Evolutionary conservation across 2,888 invertebrate genomes (phyloP).

Genomic region (Geotrupes spiniger): DNA sequence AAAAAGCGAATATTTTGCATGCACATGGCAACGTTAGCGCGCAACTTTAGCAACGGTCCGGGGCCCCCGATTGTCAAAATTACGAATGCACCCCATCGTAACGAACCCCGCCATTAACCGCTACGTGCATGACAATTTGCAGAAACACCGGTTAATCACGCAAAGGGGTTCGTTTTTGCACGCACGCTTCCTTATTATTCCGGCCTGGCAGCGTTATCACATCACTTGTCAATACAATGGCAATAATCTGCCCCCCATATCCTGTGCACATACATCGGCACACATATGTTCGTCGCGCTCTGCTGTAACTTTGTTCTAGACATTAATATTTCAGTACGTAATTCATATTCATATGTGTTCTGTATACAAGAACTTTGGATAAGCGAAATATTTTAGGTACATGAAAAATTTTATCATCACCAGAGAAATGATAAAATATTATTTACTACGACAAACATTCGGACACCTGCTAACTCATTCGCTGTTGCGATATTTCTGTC

Average conservation of each 20-base stretch:
- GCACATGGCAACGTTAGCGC: background rate
- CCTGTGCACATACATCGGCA: slow-evolving; percentile 5
- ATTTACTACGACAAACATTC: too few species aligned
- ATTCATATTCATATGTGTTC: too few species aligned
- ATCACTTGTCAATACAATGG: slow-evolving; percentile 25
- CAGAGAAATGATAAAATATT: too few species aligned
- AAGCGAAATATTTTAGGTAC: too few species aligned
- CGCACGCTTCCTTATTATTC: slow-evolving; percentile 17
- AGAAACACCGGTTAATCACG: slow-evolving; percentile 31
- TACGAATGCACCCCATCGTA: slow-evolving; percentile 28
- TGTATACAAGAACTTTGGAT: too few species aligned
- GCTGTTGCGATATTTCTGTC: too few species aligned
- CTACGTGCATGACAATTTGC: slow-evolving; percentile 32
- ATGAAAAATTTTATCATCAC: too few species aligned
- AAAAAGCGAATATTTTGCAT: background rate
- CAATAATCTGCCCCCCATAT: slow-evolving; percentile 7
- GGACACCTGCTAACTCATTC: too few species aligned
- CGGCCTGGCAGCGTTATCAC: slow-evolving; percentile 14
- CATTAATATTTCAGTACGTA: too few species aligned
- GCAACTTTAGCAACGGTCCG: background rate
- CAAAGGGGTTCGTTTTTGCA: slow-evolving; percentile 30
- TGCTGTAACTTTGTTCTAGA: too few species aligned
- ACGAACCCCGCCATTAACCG: slow-evolving; percentile 26
- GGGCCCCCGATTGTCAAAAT: slow-evolving; percentile 23
- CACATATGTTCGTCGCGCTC: background rate